phyloP scores from a whole-genome alignment of 2,113 vertebrate species.

The Microtus pennsylvanicus region DNA sequence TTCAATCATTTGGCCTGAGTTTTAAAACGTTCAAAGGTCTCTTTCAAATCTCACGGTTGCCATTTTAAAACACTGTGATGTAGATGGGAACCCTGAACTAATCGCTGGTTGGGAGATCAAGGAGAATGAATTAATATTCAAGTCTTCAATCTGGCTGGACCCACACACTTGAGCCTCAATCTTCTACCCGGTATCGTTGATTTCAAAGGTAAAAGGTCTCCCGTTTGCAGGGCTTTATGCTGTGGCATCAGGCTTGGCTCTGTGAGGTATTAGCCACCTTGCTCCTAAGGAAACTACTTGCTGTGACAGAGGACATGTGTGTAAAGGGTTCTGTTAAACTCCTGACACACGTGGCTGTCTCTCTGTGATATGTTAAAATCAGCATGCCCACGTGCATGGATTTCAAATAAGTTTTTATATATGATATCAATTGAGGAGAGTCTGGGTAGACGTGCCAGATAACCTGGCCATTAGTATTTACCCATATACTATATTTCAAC shows the following conservation, averaged over 20 bases:
- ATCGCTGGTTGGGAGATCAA: neutral
- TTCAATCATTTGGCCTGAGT: neutral
- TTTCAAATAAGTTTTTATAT: conserved; percentile 2
- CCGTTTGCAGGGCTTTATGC: neutral
- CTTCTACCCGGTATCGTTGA: neutral
- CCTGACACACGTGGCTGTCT: neutral
- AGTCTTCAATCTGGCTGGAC: neutral
- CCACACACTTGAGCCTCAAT: neutral
- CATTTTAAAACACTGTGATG: neutral
- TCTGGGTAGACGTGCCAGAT: neutral
- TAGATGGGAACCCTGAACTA: conserved; percentile 10
- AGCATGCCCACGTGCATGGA: neutral
- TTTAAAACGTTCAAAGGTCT: neutral
- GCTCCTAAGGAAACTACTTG: neutral
- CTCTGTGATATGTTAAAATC: conserved; percentile 11
- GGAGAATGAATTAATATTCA: neutral
- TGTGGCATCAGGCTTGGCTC: neutral
- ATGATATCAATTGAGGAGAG: neutral
- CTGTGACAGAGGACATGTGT: neutral
- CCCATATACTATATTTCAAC: neutral
- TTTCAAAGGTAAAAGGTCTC: neutral
- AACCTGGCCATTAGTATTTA: neutral
- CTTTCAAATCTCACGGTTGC: neutral
- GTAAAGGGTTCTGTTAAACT: neutral
- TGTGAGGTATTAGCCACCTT: neutral